These are phyloP conservation scores for Vanessa atalanta DNA, from an alignment of 1,140 invertebrate genomes.

Conservation along the genomic window DNA sequence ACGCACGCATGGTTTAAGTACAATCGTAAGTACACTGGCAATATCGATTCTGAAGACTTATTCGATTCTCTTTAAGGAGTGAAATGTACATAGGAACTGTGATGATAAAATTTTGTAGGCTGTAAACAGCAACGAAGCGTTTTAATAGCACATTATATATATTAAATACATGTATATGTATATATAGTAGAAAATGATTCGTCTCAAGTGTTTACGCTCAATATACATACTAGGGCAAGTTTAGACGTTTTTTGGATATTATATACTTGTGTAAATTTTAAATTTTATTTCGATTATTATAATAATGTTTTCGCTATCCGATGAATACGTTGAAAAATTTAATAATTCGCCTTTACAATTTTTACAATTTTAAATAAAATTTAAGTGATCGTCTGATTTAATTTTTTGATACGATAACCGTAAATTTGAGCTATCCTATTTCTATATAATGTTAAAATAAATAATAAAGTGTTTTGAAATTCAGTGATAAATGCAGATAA, in stretches of 20 bases:
- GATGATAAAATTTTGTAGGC: slow-evolving; percentile 64
- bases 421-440: slow-evolving; percentile 8
- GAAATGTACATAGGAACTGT: slow-evolving; percentile 69
- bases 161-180: slow-evolving; percentile 3
- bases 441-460: background rate
- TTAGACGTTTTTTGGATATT: slow-evolving; percentile 25
- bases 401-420: background rate
- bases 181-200: slow-evolving; percentile 8
- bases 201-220: slow-evolving; percentile 22
- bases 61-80: slow-evolving; percentile 52
- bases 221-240: slow-evolving; percentile 30
- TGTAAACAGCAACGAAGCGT: slow-evolving; percentile 73
- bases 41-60: slow-evolving; percentile 41
- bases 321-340: background rate
- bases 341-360: background rate
- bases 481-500: slow-evolving; percentile 7
- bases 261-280: background rate
- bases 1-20: slow-evolving; percentile 15
- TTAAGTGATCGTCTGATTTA: background rate
- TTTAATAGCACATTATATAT: slow-evolving; percentile 21
- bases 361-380: no score
- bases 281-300: background rate
- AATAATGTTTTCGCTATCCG: background rate
- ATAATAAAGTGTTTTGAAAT: background rate
- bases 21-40: slow-evolving; percentile 14